These are phyloP conservation scores for Drosophila bifasciata DNA, from an alignment of 1,140 invertebrate species.

Conservation along the genomic window DNA sequence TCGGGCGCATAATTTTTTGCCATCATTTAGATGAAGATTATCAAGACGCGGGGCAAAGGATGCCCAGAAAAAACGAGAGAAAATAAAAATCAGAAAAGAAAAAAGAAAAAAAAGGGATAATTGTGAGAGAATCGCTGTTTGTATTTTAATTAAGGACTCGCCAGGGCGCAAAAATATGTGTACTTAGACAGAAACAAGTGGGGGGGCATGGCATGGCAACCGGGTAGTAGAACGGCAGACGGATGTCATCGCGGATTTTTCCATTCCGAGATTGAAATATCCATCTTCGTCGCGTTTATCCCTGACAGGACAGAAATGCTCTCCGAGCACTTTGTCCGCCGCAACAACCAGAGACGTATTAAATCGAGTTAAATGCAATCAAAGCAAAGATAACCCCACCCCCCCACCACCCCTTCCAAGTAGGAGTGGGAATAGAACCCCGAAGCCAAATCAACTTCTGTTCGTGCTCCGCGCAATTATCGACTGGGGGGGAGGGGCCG, in stretches of 20 bases:
- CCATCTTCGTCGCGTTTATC: conserved; percentile 8
- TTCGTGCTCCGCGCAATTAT: conserved; percentile 50
- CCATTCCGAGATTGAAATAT: conserved; percentile 11
- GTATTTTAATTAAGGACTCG: conserved; percentile 63
- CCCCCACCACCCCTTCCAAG: background rate
- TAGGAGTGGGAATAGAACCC: too few species aligned
- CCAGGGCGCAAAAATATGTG: conserved; percentile 20
- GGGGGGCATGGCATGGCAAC: too few species aligned
- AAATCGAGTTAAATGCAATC: conserved; percentile 61
- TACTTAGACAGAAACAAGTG: conserved; percentile 2
- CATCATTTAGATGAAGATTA: conserved; percentile 71
- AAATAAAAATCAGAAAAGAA: conserved; percentile 23
- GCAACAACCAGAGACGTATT: conserved; percentile 16
- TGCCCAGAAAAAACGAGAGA: conserved; percentile 13
- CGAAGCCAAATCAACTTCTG: conserved; percentile 4
- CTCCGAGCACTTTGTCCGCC: background rate
- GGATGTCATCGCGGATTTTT: conserved; percentile 4
- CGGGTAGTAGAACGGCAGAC: too few species aligned
- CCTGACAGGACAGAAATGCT: background rate
- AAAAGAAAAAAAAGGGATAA: conserved; percentile 62
- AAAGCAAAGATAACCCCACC: conserved; percentile 32
- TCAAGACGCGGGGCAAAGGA: conserved; percentile 26
- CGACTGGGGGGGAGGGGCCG: background rate
- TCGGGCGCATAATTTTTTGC: conserved; percentile 49
- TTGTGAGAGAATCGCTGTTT: conserved; percentile 52